Evolutionary conservation across 2,113 vertebrate genomes (phyloP).

Genomic region (Octodon degus): DNA sequence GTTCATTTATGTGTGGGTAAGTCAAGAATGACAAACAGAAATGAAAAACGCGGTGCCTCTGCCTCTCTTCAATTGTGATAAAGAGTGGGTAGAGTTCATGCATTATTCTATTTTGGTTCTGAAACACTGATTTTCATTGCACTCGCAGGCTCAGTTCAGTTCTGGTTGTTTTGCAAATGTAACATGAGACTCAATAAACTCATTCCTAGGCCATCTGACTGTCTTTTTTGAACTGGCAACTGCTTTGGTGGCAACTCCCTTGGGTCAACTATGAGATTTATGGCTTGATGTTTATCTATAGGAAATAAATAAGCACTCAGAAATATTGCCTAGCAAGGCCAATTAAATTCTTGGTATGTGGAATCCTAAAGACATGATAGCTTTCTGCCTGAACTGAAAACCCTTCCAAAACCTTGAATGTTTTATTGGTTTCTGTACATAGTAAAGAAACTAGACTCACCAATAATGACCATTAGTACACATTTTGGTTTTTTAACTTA

Average conservation of each 20-base stretch:
- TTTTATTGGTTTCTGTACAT: neutral
- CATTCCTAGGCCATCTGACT: slow-evolving; percentile 49
- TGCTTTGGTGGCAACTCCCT: slow-evolving; percentile 48
- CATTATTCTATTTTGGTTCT: slow-evolving; percentile 69
- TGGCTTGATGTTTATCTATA: slow-evolving; percentile 46
- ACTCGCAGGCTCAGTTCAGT: slow-evolving; percentile 53
- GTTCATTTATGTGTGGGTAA: slow-evolving; percentile 55
- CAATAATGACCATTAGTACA: neutral
- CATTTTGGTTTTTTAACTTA: slow-evolving; percentile 24
- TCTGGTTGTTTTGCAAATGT: slow-evolving; percentile 73
- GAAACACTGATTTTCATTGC: slow-evolving; percentile 62
- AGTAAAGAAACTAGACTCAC: neutral
- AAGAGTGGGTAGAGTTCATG: slow-evolving; percentile 38
- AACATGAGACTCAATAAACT: slow-evolving; percentile 65
- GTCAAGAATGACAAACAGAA: slow-evolving; percentile 70
- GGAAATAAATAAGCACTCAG: slow-evolving; percentile 55
- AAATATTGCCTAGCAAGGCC: slow-evolving; percentile 44
- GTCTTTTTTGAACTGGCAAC: slow-evolving; percentile 64
- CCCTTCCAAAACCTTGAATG: neutral
- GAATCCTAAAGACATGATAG: neutral
- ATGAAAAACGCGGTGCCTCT: slow-evolving; percentile 45
- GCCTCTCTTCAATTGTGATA: slow-evolving; percentile 57
- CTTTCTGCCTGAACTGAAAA: slow-evolving; percentile 38
- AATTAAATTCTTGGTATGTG: neutral
- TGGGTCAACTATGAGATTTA: slow-evolving; percentile 35